A percentile compares a stretch with the other conserved stretches of the same genome.
These are phyloP conservation scores for Gephyroberyx darwinii DNA, from an alignment of 2,797 vertebrate genomes.

Conservation along the genomic window DNA sequence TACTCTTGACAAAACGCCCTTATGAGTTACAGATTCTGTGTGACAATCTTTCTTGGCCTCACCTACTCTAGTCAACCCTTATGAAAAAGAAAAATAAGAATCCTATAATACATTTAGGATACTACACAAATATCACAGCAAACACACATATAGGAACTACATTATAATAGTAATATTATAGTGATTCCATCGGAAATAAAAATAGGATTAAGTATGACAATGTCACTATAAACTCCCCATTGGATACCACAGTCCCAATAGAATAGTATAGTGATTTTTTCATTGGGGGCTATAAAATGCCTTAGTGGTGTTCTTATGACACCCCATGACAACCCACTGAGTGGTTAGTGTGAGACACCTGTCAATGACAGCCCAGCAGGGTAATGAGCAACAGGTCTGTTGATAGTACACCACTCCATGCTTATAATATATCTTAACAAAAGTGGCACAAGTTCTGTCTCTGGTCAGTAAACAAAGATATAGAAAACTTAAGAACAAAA, in stretches of 20 bases:
- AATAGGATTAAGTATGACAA: no score
- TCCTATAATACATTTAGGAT: no score
- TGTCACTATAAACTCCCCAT: not conserved
- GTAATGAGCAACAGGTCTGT: constrained; percentile 64
- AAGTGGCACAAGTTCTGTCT: constrained; percentile 3
- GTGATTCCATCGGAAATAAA: no score
- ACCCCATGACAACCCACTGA: not conserved
- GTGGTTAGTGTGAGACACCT: constrained; percentile 30
- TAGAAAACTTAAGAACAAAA: not conserved
- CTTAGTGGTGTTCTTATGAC: not conserved
- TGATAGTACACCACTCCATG: constrained; percentile 25
- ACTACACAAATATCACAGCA: no score
- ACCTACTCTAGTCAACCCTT: not conserved
- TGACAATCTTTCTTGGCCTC: not conserved
- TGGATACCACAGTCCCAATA: not conserved
- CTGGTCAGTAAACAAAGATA: not conserved
- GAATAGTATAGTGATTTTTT: not conserved
- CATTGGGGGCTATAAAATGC: not conserved
- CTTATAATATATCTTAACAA: constrained; percentile 11
- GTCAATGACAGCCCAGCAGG: constrained; percentile 37
- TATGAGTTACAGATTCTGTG: not conserved
- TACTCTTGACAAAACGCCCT: no score
- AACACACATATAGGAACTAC: no score
- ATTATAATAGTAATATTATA: no score
- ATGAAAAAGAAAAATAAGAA: no score